Conservation (phyloP, 1,140 invertebrate genomes). For the Adoxophyes honmai region DNA sequence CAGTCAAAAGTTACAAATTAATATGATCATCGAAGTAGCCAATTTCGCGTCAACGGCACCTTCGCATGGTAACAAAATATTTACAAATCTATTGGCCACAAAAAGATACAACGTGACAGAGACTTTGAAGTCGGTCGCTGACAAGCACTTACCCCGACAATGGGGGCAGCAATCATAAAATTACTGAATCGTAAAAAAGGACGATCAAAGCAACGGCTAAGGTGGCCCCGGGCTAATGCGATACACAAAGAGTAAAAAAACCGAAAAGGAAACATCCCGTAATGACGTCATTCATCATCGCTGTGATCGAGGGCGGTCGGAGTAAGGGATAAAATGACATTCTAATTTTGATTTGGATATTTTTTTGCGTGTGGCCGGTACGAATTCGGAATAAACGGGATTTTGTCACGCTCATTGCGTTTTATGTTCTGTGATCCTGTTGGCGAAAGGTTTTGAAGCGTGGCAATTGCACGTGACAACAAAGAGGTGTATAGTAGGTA, state of each 20-base stretch:
- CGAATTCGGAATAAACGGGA: neutral
- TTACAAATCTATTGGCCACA: slow-evolving; percentile 16
- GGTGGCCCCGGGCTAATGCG: slow-evolving; percentile 26
- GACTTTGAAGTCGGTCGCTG: slow-evolving; percentile 28
- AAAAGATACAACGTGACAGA: slow-evolving; percentile 16
- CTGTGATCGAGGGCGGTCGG: neutral
- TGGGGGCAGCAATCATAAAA: slow-evolving; percentile 34
- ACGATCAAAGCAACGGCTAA: slow-evolving; percentile 27
- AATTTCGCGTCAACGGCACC: too few relatives aligned
- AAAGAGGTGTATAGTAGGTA: too few relatives aligned
- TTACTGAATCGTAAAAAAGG: slow-evolving; percentile 35
- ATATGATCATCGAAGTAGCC: too few relatives aligned
- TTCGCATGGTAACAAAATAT: neutral
- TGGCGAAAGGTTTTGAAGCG: too few relatives aligned
- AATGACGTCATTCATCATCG: slow-evolving; percentile 39
- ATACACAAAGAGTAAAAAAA: slow-evolving; percentile 35
- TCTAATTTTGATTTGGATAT: slow-evolving; percentile 6
- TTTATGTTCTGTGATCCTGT: too few relatives aligned
- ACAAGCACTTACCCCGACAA: slow-evolving; percentile 32
- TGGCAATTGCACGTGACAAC: too few relatives aligned
- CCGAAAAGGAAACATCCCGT: slow-evolving; percentile 22
- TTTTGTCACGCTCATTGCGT: too few relatives aligned
- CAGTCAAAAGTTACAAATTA: too few relatives aligned
- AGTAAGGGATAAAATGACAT: neutral
- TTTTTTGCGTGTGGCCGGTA: neutral